Conservation (phyloP, 1,140 invertebrate species). For the Drosophila melanogaster region Release_6_plus_ISO1_MT NT_037436.4:12906001-12906500, state of each 20-base stretch:
- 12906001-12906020: background rate
- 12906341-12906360: conserved; percentile 44
- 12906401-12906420: conserved; percentile 26
- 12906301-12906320: conserved; percentile 16
- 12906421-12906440: conserved; percentile 40
- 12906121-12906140: no score
- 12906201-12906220: background rate
- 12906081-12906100: no score
- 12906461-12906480: conserved; percentile 35
- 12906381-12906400: conserved; percentile 68
- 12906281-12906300: background rate
- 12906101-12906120: no score
- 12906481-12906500: conserved; percentile 72
- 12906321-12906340: conserved; percentile 17
- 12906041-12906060: no score
- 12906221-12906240: no score
- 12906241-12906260: no score
- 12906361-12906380: conserved; percentile 77
- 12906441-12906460: conserved; percentile 37
- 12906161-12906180: no score
- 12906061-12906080: no score
- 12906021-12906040: no score
- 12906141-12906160: no score
- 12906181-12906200: no score
- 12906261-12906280: no score